Evolutionary conservation across 2,113 vertebrate species (phyloP).

Genomic region (Isurus oxyrinchus): DNA sequence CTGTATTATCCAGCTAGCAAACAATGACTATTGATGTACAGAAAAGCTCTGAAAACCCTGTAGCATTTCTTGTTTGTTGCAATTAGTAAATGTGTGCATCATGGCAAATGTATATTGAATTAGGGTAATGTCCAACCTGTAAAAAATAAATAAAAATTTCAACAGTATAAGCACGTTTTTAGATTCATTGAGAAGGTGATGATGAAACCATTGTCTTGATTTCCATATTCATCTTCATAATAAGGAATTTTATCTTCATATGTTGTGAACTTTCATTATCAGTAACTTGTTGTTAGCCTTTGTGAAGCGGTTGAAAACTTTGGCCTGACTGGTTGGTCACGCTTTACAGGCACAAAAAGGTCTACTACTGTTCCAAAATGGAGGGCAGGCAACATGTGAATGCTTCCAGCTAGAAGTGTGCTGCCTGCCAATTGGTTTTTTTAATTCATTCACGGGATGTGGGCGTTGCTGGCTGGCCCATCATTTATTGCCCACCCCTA

Average conservation of each 20-base stretch:
- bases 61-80: slow-evolving; percentile 77
- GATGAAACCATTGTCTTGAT: neutral
- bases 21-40: slow-evolving; percentile 22
- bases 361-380: neutral
- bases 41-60: slow-evolving; percentile 49
- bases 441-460: too few species aligned
- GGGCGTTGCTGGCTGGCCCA: too few species aligned
- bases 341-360: neutral
- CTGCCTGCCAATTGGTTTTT: neutral
- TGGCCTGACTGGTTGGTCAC: neutral
- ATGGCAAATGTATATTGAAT: slow-evolving; percentile 67
- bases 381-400: neutral
- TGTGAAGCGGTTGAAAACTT: neutral
- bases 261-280: neutral
- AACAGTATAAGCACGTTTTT: slow-evolving; percentile 44
- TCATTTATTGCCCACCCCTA: too few species aligned
- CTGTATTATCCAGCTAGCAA: slow-evolving; percentile 28
- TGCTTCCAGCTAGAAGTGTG: neutral
- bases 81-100: slow-evolving; percentile 76
- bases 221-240: neutral
- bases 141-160: slow-evolving; percentile 78
- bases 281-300: neutral
- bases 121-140: slow-evolving; percentile 67
- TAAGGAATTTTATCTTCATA: neutral
- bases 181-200: neutral